Evolutionary conservation across 2,888 invertebrate genomes (phyloP).

Genomic region (Polia nebulosa): DNA sequence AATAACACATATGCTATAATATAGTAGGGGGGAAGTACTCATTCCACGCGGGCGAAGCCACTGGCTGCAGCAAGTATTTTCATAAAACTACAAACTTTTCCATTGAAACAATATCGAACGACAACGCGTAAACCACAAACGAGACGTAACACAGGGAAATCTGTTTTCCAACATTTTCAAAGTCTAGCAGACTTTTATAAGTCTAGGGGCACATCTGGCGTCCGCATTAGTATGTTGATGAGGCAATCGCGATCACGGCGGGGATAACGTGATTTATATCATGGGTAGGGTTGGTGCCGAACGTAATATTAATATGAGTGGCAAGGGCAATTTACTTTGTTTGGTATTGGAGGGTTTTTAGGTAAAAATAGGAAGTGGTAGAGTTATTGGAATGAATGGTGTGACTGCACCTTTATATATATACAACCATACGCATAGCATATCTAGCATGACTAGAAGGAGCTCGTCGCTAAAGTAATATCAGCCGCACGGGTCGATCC

Average conservation of each 20-base stretch:
- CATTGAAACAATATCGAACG: constrained; percentile 16
- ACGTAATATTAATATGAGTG: constrained; percentile 41
- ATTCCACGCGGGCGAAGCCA: no score
- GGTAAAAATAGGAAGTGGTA: background rate
- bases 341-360: background rate
- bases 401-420: background rate
- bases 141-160: constrained; percentile 56
- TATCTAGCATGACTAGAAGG: no score
- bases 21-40: no score
- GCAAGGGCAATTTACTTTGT: constrained; percentile 13
- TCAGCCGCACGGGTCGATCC: no score
- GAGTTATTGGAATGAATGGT: background rate
- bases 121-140: constrained; percentile 32
- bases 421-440: no score
- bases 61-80: background rate
- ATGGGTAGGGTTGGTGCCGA: constrained; percentile 73
- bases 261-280: constrained; percentile 89
- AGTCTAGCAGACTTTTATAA: constrained; percentile 76
- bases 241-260: constrained; percentile 86
- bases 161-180: constrained; percentile 65
- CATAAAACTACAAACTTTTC: background rate
- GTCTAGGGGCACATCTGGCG: constrained; percentile 82
- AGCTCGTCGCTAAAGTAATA: no score
- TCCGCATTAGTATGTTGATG: constrained; percentile 91
- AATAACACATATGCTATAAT: no score